Conservation (phyloP, 2,113 vertebrate species). For the Enhydra lutris region DNA sequence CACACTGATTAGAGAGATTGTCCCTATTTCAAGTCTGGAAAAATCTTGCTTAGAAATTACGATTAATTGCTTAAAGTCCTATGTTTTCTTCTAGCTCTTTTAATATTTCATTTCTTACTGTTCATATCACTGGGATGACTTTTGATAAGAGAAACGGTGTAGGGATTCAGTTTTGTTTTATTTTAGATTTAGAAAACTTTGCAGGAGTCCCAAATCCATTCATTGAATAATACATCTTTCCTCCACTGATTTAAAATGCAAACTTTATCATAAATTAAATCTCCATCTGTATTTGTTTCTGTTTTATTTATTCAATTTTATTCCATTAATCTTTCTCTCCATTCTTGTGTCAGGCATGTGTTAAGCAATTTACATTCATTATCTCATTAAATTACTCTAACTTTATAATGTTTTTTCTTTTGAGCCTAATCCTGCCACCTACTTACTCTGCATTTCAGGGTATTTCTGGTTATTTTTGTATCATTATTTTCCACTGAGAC, state of each 20-base stretch:
- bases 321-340: conserved; percentile 31
- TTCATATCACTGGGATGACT: neutral
- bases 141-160: neutral
- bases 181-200: conserved; percentile 3
- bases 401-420: conserved; percentile 10
- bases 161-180: neutral
- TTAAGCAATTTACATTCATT: conserved; percentile 56
- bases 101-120: conserved; percentile 13
- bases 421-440: neutral
- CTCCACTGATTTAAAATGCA: conserved; percentile 9
- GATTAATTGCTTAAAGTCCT: neutral
- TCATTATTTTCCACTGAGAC: neutral
- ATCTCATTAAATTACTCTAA: conserved; percentile 40
- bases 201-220: neutral
- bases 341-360: conserved; percentile 16
- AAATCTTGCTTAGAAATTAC: neutral
- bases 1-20: neutral
- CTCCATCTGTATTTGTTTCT: conserved; percentile 48
- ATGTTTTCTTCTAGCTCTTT: conserved; percentile 31
- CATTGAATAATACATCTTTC: neutral
- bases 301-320: neutral
- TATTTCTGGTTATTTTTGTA: conserved; percentile 12
- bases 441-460: neutral
- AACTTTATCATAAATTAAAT: conserved; percentile 24
- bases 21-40: neutral